Evolutionary conservation across 2,888 invertebrate genomes (phyloP).

Genomic region (Apoderus coryli): DNA sequence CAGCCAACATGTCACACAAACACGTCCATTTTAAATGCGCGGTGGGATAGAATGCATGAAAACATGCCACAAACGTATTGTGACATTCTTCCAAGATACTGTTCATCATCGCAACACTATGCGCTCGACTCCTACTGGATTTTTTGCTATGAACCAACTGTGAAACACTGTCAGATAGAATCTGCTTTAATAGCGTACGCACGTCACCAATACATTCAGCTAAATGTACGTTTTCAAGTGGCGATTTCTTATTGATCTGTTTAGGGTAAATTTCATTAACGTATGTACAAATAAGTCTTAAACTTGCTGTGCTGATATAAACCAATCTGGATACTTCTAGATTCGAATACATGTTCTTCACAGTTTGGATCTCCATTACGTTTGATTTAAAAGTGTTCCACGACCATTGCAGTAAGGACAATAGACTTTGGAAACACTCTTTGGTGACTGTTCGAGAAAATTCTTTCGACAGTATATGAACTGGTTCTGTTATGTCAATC

Average conservation of each 20-base stretch:
- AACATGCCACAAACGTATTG: slow-evolving; percentile 78
- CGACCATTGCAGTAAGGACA: slow-evolving; percentile 78
- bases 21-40: slow-evolving; percentile 86
- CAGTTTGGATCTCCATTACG: slow-evolving; percentile 40
- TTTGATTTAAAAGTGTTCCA: slow-evolving; percentile 76
- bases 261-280: slow-evolving; percentile 87
- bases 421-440: slow-evolving; percentile 70
- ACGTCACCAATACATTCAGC: slow-evolving; percentile 81
- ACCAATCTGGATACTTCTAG: slow-evolving; percentile 69
- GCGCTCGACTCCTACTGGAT: slow-evolving; percentile 34
- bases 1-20: slow-evolving; percentile 66
- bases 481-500: slow-evolving; percentile 50
- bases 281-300: slow-evolving; percentile 69
- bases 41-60: slow-evolving; percentile 93
- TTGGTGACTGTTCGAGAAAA: slow-evolving; percentile 78
- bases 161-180: slow-evolving; percentile 59
- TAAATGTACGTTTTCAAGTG: slow-evolving; percentile 57
- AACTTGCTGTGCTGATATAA: slow-evolving; percentile 71
- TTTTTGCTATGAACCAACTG: slow-evolving; percentile 25
- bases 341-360: slow-evolving; percentile 37
- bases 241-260: slow-evolving; percentile 33
- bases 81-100: slow-evolving; percentile 82
- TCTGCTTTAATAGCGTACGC: slow-evolving; percentile 62
- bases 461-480: slow-evolving; percentile 73
- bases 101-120: slow-evolving; percentile 46